Base-by-base conservation (phyloP, 2,888 invertebrate genomes). In the Embidobia sp. region DNA sequence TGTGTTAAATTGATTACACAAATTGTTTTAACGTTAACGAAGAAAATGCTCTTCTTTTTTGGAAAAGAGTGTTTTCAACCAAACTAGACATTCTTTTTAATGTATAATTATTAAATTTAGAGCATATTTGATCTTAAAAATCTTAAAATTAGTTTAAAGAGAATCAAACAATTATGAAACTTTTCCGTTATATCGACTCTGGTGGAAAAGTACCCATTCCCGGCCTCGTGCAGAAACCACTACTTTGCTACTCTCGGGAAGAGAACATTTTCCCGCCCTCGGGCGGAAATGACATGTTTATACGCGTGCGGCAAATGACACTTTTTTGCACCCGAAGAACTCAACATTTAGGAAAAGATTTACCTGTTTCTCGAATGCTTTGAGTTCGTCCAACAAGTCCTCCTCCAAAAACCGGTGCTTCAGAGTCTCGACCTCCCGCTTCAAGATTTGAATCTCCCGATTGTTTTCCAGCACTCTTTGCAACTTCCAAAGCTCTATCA, bases 331-430 rank as follows among this genome's bases (percentile, higher is more conserved):
- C n/a, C n/a, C n/a, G n/a, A n/a, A n/a, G n/a, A n/a, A n/a, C n/a
- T n/a, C n/a, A n/a, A 22, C 22, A 22, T 22, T 22, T 22, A 4
- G 3, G 22, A 4, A 22, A 42, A 13, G 13, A 22, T 19, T 40
- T 33, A 89, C 90, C 85, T 86, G 85, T 74, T 88, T 83, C 73
- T 88, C 87, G 69, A 90, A 88, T 0, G 86, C 84, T 31, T 85
- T 87, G 2, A 90, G 67, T 40, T 85, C 87, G 22, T 88, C 83
- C 57, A 88, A 67, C 7, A 88, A 80, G 55, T 89, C 84, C 40
- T 85, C 83, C 29, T 85, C 85, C n/a, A 86, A 75, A 44, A 88
- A 77, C 2, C 84, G 83, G 37, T 88, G 85, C 48, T 87, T 87
- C 35, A 90, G 63, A 1, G 57, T 81, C 22, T 89, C 86, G 5